A percentile compares a stretch with the other conserved stretches of the same genome.
Conservation (phyloP, 2,888 invertebrate species). For the Scaptomyza cyrtandrae region DNA sequence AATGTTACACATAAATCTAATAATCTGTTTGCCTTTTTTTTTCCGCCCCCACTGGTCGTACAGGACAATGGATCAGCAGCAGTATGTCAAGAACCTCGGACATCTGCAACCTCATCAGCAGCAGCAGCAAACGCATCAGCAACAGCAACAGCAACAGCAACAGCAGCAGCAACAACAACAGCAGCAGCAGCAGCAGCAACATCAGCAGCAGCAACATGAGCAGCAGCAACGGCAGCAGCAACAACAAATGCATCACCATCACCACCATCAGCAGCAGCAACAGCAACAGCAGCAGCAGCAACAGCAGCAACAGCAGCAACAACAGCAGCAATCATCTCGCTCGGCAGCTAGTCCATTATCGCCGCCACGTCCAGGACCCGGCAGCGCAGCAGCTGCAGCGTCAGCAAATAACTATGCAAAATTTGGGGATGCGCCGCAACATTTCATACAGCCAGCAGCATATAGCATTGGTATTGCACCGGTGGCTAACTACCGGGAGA, state of each 20-base stretch:
- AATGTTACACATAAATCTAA: conserved; percentile 75
- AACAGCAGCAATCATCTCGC: conserved; percentile 81
- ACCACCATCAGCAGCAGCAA: conserved; percentile 70
- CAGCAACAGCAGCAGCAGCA: conserved; percentile 74
- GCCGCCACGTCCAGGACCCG: conserved; percentile 83
- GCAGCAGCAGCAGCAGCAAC: conserved; percentile 81
- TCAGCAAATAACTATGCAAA: conserved; percentile 83
- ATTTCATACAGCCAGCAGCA: conserved; percentile 83
- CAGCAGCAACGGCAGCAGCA: conserved; percentile 73
- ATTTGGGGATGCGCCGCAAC: conserved; percentile 83
- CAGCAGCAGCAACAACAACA: conserved; percentile 66
- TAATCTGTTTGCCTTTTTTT: conserved; percentile 77
- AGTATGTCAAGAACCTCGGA: conserved; percentile 83
- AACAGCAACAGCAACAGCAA: conserved; percentile 79
- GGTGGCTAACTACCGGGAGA: conserved; percentile 83
- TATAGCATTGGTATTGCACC: conserved; percentile 83
- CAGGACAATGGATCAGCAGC: conserved; percentile 84
- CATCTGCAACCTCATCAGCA: conserved; percentile 74
- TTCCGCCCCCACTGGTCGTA: conserved; percentile 75
- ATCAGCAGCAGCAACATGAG: conserved; percentile 58
- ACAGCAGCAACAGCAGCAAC: conserved; percentile 71
- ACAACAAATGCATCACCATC: conserved; percentile 70
- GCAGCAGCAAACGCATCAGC: conserved; percentile 71
- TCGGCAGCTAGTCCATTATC: conserved; percentile 84
- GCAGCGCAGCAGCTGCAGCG: conserved; percentile 80